A percentile compares a stretch with the other conserved stretches of the same genome.
Conservation (phyloP, 53 echinoderm and acorn worm genomes). For the Echinometra lucunter region DNA sequence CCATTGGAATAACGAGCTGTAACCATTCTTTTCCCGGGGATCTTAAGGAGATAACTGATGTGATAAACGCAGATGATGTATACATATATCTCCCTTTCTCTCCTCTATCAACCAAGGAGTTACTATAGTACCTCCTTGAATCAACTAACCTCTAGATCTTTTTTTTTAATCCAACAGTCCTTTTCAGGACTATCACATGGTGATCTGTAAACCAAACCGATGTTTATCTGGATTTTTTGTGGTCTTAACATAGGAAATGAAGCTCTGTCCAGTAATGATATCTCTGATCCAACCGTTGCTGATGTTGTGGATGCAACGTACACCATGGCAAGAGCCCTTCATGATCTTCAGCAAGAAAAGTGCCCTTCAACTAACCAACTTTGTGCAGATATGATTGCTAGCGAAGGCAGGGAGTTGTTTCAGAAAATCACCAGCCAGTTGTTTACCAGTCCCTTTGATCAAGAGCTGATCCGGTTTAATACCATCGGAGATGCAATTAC, state of each 20-base stretch:
- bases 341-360: constrained; percentile 59
- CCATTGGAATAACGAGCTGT: too few relatives aligned
- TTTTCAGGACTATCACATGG: too few relatives aligned
- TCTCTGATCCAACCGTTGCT: constrained; percentile 69
- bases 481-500: constrained; percentile 72
- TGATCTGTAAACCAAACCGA: background rate
- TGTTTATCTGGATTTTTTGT: background rate
- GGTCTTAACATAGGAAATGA: constrained; percentile 59
- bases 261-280: constrained; percentile 63
- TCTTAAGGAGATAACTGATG: too few relatives aligned
- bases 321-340: constrained; percentile 75
- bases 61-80: too few relatives aligned
- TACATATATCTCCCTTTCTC: too few relatives aligned
- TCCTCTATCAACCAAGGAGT: too few relatives aligned
- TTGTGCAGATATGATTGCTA: constrained; percentile 74
- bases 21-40: too few relatives aligned
- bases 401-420: constrained; percentile 75
- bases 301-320: constrained; percentile 86
- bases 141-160: too few relatives aligned
- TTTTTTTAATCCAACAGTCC: too few relatives aligned
- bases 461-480: constrained; percentile 61
- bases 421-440: constrained; percentile 38
- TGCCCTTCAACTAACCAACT: constrained; percentile 70
- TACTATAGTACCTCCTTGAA: too few relatives aligned
- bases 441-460: constrained; percentile 72